Evolutionary conservation across 2,888 invertebrate species (phyloP).

Genomic region (Ryuthela nishihirai): DNA sequence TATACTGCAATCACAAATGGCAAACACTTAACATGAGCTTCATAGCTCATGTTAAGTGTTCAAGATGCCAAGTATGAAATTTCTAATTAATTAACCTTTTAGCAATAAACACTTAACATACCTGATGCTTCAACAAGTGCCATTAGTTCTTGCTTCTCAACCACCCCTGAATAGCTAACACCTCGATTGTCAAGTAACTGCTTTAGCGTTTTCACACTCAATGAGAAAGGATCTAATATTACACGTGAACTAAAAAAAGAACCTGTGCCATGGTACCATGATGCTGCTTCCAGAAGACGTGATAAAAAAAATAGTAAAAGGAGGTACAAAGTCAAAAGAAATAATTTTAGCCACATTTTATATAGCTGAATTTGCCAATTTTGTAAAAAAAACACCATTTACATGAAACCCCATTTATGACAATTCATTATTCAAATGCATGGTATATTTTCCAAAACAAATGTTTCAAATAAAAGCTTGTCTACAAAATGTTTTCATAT

Average conservation of each 20-base stretch:
- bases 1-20: too few relatives aligned
- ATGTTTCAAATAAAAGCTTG: too few relatives aligned
- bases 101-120: slow-evolving; percentile 39
- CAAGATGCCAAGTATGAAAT: too few relatives aligned
- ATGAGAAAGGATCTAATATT: slow-evolving; percentile 51
- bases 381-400: too few relatives aligned
- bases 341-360: slow-evolving; percentile 50
- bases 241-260: slow-evolving; percentile 27
- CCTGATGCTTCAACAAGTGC: slow-evolving; percentile 51
- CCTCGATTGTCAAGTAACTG: slow-evolving; percentile 52
- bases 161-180: slow-evolving; percentile 50
- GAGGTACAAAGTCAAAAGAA: slow-evolving; percentile 50
- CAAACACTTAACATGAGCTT: too few relatives aligned
- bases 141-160: slow-evolving; percentile 52
- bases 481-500: too few relatives aligned
- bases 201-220: slow-evolving; percentile 52
- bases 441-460: too few relatives aligned
- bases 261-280: slow-evolving; percentile 47
- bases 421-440: too few relatives aligned
- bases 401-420: too few relatives aligned
- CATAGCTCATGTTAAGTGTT: too few relatives aligned
- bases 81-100: neutral
- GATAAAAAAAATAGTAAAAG: slow-evolving; percentile 50
- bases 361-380: too few relatives aligned
- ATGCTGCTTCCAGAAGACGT: slow-evolving; percentile 50